Base-by-base conservation (phyloP, 2,113 vertebrate species). In the Pterocles gutturalis region DNA sequence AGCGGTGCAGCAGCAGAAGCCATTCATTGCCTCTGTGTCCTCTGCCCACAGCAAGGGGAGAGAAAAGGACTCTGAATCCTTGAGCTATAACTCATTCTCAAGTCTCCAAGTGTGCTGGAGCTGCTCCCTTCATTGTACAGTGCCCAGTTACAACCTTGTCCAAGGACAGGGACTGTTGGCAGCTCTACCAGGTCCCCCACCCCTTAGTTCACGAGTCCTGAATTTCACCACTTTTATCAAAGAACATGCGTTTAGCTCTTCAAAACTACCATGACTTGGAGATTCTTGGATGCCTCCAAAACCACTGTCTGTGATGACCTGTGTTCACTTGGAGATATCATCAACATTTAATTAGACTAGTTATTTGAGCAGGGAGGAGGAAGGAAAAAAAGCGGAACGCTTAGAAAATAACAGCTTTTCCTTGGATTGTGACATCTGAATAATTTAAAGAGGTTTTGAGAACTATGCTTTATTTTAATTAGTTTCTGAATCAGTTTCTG, bases 401-500 rank as follows among this genome's bases (percentile, higher is more conserved):
- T 96, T 95, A 93, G 80, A 83, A 94, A 84, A 95, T 80, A 96
- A 46, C 34, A 65, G 58, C 67, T 92, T 97, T 97, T 82, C 61
- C 51, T 71, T 54, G 75, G 46, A 84, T 88, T 93, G 85, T 93
- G 95, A 96, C 76, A 89, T 84, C 77, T 95, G 96, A 97, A 97
- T 97, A 96, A 97, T 97, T 97, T 97, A 96, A 94, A 87, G 71
- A 80, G 86, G 83, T 88, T 94, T 95, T 95, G 90, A 97, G 97
- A 97, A 96, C 79, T 71, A 60, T 91, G 91, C 51, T 97, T 97
- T 98, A 96, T 96, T 98, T 98, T 97, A 97, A 97, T 97, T 98
- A 93, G 94, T 95, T 98, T 98, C 95, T 95, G 93, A 97, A 97
- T 93, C 94, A 70, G 78, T 97, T 98, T 96, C 72, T 97, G 94